Conservation (phyloP, 2,113 vertebrate genomes). For the Lontra canadensis region DNA sequence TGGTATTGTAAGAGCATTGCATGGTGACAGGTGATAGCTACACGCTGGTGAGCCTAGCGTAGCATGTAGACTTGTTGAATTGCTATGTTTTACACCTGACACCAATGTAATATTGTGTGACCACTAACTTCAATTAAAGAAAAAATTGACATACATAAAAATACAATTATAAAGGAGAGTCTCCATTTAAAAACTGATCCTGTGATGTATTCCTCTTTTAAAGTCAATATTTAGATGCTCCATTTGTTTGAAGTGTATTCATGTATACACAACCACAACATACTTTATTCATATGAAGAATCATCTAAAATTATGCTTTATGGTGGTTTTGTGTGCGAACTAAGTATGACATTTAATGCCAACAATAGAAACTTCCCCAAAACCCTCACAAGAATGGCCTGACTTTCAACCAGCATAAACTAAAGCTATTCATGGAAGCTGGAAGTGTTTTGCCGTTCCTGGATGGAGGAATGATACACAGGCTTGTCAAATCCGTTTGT, state of each 20-base stretch:
- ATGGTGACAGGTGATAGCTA: too few relatives aligned
- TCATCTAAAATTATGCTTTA: neutral
- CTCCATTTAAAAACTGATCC: neutral
- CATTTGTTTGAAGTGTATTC: neutral
- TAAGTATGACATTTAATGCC: neutral
- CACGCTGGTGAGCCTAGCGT: neutral
- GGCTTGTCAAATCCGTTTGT: neutral
- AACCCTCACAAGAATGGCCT: neutral
- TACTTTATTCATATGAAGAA: neutral
- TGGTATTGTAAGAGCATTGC: neutral
- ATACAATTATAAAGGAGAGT: neutral
- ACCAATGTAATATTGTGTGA: neutral
- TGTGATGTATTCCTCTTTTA: neutral
- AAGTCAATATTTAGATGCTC: neutral
- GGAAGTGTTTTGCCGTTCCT: rapidly evolving
- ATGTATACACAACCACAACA: neutral
- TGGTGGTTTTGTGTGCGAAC: neutral
- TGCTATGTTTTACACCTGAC: neutral
- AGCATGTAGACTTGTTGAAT: neutral
- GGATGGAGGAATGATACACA: neutral
- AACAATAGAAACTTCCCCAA: neutral
- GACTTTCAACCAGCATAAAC: neutral
- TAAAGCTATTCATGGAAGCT: neutral
- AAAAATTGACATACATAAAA: neutral
- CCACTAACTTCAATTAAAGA: neutral